These are phyloP conservation scores for Philereme transversata DNA, from an alignment of 2,888 invertebrate species.

Conservation along the genomic window DNA sequence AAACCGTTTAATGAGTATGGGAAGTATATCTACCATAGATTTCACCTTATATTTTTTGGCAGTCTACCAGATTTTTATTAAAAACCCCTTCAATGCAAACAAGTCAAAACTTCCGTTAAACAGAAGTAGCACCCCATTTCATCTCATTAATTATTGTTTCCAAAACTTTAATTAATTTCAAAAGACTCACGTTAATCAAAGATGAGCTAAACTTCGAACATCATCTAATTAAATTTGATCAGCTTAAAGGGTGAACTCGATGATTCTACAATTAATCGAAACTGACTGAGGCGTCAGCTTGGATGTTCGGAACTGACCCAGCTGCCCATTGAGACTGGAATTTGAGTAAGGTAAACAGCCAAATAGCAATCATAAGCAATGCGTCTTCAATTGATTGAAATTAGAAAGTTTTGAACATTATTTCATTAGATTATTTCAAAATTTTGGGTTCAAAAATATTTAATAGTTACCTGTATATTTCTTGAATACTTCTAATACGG, in stretches of 20 bases:
- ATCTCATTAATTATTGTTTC: too few relatives aligned
- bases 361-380: too few relatives aligned
- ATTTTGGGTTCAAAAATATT: not conserved
- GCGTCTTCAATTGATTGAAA: too few relatives aligned
- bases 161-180: not conserved
- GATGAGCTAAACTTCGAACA: constrained; percentile 25
- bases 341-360: not conserved
- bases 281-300: constrained; percentile 29
- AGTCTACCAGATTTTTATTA: too few relatives aligned
- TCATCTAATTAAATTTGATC: constrained; percentile 33
- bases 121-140: too few relatives aligned
- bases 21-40: too few relatives aligned
- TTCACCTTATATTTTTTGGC: too few relatives aligned
- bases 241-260: constrained; percentile 22
- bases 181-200: constrained; percentile 14
- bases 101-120: too few relatives aligned
- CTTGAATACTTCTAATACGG: constrained; percentile 8
- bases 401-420: too few relatives aligned
- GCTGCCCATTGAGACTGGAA: constrained; percentile 10
- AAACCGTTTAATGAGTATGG: too few relatives aligned
- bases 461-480: not conserved
- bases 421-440: too few relatives aligned
- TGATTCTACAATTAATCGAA: constrained; percentile 29
- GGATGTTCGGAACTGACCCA: constrained; percentile 16
- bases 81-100: too few relatives aligned